Percentiles rank a stretch among this genome's conserved stretches.
These are phyloP conservation scores for Synanthedon formicaeformis DNA, from an alignment of 2,888 invertebrate genomes.

Conservation along the genomic window DNA sequence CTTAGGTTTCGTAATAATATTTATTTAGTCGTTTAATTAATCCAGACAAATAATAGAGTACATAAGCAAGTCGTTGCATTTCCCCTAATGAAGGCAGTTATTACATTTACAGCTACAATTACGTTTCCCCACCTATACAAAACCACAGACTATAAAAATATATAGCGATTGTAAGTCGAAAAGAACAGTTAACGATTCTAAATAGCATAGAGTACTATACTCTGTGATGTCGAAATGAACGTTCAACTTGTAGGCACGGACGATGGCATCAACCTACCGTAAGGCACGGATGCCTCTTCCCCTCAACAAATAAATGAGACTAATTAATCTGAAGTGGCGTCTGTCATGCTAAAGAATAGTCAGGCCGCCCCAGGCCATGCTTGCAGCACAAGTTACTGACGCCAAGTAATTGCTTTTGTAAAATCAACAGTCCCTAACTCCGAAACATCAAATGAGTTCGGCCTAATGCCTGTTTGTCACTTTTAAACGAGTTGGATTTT, in stretches of 20 bases:
- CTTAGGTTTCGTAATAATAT: too few species aligned
- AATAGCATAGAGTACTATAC: background rate
- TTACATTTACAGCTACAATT: slow-evolving; percentile 11
- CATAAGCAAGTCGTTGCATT: slow-evolving; percentile 17
- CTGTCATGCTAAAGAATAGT: slow-evolving; percentile 63
- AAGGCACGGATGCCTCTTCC: slow-evolving; percentile 30
- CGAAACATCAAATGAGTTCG: slow-evolving; percentile 17
- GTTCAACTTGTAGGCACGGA: background rate
- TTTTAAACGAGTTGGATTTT: slow-evolving; percentile 21
- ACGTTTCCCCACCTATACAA: slow-evolving; percentile 15
- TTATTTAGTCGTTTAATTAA: background rate
- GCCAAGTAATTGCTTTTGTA: slow-evolving; percentile 56
- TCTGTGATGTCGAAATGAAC: background rate
- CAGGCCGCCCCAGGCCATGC: slow-evolving; percentile 25
- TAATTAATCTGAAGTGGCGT: slow-evolving; percentile 60
- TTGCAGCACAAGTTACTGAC: slow-evolving; percentile 32
- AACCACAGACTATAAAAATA: slow-evolving; percentile 12
- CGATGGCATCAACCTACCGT: slow-evolving; percentile 11
- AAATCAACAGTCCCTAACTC: slow-evolving; percentile 33
- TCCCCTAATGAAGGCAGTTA: slow-evolving; percentile 23
- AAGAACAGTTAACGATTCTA: background rate
- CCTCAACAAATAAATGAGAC: slow-evolving; percentile 50
- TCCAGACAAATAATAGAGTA: slow-evolving; percentile 12
- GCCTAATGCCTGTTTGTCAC: slow-evolving; percentile 24
- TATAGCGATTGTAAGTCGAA: background rate